phyloP scores from a whole-genome alignment of 1,140 invertebrate species.

The Lamellibrachia luymesi region DNA sequence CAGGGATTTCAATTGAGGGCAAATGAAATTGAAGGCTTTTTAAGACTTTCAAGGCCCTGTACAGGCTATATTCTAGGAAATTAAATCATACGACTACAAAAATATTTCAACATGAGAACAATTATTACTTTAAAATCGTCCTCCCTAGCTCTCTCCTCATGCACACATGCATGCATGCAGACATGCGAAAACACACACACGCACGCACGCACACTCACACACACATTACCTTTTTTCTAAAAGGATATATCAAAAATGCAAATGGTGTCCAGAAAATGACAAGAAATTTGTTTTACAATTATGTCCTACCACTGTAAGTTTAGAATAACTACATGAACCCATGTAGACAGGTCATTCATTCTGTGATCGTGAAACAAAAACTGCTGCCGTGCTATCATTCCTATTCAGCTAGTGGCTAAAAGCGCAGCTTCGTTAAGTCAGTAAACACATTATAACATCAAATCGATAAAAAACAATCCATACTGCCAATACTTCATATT shows the following conservation, averaged over 20 bases:
- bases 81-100: background rate
- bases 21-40: too few relatives aligned
- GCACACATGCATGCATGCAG: background rate
- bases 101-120: background rate
- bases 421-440: background rate
- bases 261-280: too few relatives aligned
- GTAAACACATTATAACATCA: background rate
- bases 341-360: background rate
- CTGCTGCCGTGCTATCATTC: background rate
- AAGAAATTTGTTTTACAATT: background rate
- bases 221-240: background rate
- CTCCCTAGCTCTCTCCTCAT: background rate
- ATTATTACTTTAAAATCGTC: background rate
- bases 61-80: too few relatives aligned
- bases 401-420: background rate
- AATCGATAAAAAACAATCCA: background rate
- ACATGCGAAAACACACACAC: background rate
- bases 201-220: background rate
- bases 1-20: too few relatives aligned
- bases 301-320: background rate
- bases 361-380: background rate
- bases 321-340: background rate
- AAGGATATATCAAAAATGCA: too few relatives aligned
- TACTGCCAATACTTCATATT: background rate
- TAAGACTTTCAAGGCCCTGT: too few relatives aligned